A percentile compares a stretch with the other conserved stretches of the same genome.
phyloP scores from a whole-genome alignment of 1,140 invertebrate genomes.

The Oppia nitens region DNA sequence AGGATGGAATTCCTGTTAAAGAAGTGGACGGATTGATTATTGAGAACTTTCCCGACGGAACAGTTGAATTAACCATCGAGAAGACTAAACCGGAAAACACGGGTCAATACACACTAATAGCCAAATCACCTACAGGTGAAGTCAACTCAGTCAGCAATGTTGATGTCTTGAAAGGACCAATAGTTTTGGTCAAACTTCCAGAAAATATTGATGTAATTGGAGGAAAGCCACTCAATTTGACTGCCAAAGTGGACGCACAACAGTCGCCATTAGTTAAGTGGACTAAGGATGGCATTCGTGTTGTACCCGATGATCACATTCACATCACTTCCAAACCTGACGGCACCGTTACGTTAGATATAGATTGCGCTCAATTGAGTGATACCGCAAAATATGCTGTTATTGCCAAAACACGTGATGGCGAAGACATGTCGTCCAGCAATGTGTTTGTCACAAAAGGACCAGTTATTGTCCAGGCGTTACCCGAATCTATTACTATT shows the following conservation, averaged over 20 bases:
- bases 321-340: conserved; percentile 22
- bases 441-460: neutral
- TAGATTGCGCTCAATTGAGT: conserved; percentile 20
- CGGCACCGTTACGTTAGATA: conserved; percentile 30
- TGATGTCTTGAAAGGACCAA: neutral
- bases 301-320: neutral
- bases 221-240: conserved; percentile 53
- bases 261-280: conserved; percentile 13
- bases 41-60: neutral
- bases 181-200: conserved; percentile 1
- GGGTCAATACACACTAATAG: conserved; percentile 80
- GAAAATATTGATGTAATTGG: conserved; percentile 42
- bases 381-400: conserved; percentile 54
- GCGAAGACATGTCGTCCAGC: neutral
- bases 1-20: conserved; percentile 7
- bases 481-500: conserved; percentile 29
- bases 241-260: conserved; percentile 36
- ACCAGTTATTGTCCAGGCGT: neutral
- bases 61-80: conserved; percentile 43
- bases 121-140: conserved; percentile 39
- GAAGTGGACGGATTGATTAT: conserved; percentile 15
- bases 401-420: conserved; percentile 47
- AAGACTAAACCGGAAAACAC: conserved; percentile 63
- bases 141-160: neutral
- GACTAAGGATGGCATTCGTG: conserved; percentile 14